A percentile compares a stretch with the other conserved stretches of the same genome.
Conservation (phyloP, 2,797 vertebrate genomes). For the Macropodus opercularis region DNA sequence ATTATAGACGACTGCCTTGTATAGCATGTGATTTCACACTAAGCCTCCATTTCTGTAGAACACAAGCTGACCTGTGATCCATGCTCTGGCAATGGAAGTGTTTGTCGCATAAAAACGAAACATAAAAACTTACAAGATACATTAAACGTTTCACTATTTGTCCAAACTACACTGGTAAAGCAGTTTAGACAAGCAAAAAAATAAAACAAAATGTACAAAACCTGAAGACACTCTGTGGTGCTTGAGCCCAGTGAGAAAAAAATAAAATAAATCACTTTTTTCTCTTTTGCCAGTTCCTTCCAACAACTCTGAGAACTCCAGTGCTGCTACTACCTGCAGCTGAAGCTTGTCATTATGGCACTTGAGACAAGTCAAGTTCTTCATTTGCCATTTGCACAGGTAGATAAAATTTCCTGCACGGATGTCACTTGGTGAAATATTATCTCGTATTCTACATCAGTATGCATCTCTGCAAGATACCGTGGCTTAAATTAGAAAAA, state of each 20-base stretch:
- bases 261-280: too few relatives aligned
- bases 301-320: too few relatives aligned
- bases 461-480: background rate
- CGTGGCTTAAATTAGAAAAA: background rate
- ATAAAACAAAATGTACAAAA: background rate
- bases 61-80: conserved; percentile 8
- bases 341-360: too few relatives aligned
- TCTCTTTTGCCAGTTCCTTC: too few relatives aligned
- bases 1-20: conserved; percentile 59
- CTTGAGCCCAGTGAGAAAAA: background rate
- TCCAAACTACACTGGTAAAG: too few relatives aligned
- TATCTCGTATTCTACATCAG: background rate
- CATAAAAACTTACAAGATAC: too few relatives aligned
- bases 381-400: too few relatives aligned
- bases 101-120: background rate
- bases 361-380: too few relatives aligned
- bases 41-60: conserved; percentile 8
- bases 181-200: background rate
- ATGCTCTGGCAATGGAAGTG: background rate
- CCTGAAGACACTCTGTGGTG: background rate
- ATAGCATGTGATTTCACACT: conserved; percentile 56
- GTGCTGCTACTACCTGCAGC: too few relatives aligned
- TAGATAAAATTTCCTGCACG: too few relatives aligned
- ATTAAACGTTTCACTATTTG: too few relatives aligned
- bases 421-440: background rate